Conservation (phyloP, 2,113 vertebrate genomes). For the Panurus biarmicus region DNA sequence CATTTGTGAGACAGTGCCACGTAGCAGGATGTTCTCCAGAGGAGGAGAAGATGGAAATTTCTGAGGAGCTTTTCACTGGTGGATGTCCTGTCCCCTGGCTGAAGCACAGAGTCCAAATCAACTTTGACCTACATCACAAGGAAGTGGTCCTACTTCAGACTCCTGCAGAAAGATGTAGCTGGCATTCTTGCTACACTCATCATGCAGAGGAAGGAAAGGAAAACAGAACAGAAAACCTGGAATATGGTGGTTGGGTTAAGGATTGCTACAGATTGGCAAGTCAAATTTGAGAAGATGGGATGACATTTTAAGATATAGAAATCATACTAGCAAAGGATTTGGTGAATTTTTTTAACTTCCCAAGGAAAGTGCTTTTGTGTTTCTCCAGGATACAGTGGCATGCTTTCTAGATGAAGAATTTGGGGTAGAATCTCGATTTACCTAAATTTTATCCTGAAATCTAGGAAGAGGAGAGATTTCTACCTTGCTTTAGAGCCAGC, state of each 20-base stretch:
- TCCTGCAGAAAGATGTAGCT: background rate
- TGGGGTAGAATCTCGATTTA: background rate
- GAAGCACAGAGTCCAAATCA: background rate
- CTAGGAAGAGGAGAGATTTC: background rate
- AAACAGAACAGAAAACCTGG: background rate
- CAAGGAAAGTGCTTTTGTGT: background rate
- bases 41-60: background rate
- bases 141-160: background rate
- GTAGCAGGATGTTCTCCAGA: background rate
- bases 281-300: background rate
- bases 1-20: background rate
- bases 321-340: background rate
- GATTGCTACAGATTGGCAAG: background rate
- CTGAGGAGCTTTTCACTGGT: background rate
- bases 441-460: background rate
- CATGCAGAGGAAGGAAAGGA: background rate
- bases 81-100: background rate
- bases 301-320: background rate
- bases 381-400: background rate
- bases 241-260: background rate
- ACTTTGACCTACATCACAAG: background rate
- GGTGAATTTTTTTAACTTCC: background rate
- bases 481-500: background rate
- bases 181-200: background rate
- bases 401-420: background rate